Evolutionary conservation across 37 sponge, comb jelly and placozoan genomes (phyloP).

Genomic region (Ephydatia muelleri): DNA sequence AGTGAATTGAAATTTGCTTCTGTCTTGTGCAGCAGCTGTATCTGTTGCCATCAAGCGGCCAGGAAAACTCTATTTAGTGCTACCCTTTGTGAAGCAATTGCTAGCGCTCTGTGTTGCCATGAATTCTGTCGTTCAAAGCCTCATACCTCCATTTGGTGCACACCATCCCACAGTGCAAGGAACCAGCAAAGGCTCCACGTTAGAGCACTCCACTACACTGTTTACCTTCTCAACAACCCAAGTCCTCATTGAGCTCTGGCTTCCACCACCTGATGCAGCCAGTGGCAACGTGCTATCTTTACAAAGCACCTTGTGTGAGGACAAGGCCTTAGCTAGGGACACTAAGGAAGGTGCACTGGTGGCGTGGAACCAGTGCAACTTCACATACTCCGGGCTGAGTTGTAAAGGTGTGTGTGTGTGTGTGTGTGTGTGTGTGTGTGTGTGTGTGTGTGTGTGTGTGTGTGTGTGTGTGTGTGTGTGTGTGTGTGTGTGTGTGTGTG

Average conservation of each 20-base stretch:
- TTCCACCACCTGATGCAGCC: neutral
- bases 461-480: neutral
- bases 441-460: neutral
- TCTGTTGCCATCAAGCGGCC: constrained; percentile 41
- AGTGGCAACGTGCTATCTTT: neutral
- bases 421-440: no score
- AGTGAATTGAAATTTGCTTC: neutral
- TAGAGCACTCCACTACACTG: neutral
- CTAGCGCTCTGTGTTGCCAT: neutral
- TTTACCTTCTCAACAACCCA: neutral
- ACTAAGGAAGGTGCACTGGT: constrained; percentile 1
- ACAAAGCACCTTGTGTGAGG: neutral
- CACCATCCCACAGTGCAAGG: neutral
- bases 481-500: neutral
- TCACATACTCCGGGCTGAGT: neutral
- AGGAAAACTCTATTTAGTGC: constrained; percentile 26
- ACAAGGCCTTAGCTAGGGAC: neutral
- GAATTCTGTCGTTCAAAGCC: neutral
- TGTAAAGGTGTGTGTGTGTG: neutral
- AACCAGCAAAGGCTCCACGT: neutral
- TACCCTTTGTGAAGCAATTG: constrained; percentile 2
- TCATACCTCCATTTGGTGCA: neutral
- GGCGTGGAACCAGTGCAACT: neutral
- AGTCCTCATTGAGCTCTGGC: constrained; percentile 13
- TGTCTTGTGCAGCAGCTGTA: neutral